A percentile compares a stretch with the other conserved stretches of the same genome.
Conservation (phyloP, 2,888 invertebrate species). For the Drepana falcataria region DNA sequence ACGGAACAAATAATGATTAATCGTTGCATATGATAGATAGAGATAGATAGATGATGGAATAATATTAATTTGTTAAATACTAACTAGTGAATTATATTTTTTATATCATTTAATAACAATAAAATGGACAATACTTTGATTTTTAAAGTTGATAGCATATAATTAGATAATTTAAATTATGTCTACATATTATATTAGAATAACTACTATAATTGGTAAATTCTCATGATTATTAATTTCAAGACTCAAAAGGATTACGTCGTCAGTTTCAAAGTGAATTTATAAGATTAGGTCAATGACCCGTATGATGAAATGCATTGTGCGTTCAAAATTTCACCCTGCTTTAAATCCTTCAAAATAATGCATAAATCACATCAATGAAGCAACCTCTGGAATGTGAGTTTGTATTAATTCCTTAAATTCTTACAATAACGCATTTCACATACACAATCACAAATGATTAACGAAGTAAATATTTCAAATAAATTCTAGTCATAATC, state of each 20-base stretch:
- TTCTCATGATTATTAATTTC: constrained; percentile 22
- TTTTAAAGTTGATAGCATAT: constrained; percentile 22
- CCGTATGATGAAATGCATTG: constrained; percentile 35
- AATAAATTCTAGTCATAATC: constrained; percentile 25
- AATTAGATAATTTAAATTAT: too few relatives aligned
- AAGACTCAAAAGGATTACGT: background rate
- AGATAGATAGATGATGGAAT: constrained; percentile 21
- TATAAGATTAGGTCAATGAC: constrained; percentile 12
- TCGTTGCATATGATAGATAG: constrained; percentile 28
- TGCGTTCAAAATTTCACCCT: constrained; percentile 63
- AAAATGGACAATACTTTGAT: constrained; percentile 34
- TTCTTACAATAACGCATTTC: constrained; percentile 25
- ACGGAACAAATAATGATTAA: constrained; percentile 12
- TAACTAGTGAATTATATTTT: constrained; percentile 23
- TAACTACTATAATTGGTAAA: constrained; percentile 17
- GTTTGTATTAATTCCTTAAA: constrained; percentile 30
- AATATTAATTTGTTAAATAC: constrained; percentile 6
- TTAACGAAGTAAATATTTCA: constrained; percentile 15
- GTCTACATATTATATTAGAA: too few relatives aligned
- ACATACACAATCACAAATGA: constrained; percentile 43
- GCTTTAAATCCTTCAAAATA: constrained; percentile 39
- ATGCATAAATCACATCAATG: constrained; percentile 18
- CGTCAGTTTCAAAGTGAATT: too few relatives aligned
- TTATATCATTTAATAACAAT: constrained; percentile 8
- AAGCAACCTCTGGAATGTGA: constrained; percentile 24